Conservation (phyloP, 2,888 invertebrate species). For the Tetranychus truncatus region DNA sequence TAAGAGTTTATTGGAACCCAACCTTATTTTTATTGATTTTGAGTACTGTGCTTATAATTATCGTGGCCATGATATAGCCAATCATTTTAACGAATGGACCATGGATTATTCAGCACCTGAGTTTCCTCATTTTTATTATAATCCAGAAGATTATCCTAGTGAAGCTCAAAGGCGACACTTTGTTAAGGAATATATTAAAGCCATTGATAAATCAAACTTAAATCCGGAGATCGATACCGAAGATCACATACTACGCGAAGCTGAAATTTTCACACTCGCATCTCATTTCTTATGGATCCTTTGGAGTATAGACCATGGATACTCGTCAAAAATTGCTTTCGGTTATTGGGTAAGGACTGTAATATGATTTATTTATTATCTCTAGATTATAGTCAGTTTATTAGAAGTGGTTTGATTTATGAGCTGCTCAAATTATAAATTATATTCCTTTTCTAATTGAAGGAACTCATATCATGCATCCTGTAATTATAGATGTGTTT, state of each 20-base stretch:
- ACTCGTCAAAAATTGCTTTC: slow-evolving; percentile 70
- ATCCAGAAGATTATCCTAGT: slow-evolving; percentile 50
- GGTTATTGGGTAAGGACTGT: slow-evolving; percentile 70
- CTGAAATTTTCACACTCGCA: slow-evolving; percentile 61
- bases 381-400: not conserved
- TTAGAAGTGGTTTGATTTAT: not conserved
- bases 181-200: slow-evolving; percentile 21
- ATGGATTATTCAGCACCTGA: slow-evolving; percentile 64
- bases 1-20: slow-evolving; percentile 28
- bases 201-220: slow-evolving; percentile 16
- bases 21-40: slow-evolving; percentile 64
- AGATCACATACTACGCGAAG: slow-evolving; percentile 46
- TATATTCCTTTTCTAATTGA: no score
- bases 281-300: slow-evolving; percentile 85
- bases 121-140: slow-evolving; percentile 55
- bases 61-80: slow-evolving; percentile 72
- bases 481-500: no score
- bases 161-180: slow-evolving; percentile 46
- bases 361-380: not conserved
- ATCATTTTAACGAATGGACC: slow-evolving; percentile 76
- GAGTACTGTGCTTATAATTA: slow-evolving; percentile 91
- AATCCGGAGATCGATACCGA: slow-evolving; percentile 25
- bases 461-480: no score
- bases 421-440: not conserved
- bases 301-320: slow-evolving; percentile 76